Evolutionary conservation across 2,888 invertebrate genomes (phyloP).

Genomic region (Drosophila monieri): DNA sequence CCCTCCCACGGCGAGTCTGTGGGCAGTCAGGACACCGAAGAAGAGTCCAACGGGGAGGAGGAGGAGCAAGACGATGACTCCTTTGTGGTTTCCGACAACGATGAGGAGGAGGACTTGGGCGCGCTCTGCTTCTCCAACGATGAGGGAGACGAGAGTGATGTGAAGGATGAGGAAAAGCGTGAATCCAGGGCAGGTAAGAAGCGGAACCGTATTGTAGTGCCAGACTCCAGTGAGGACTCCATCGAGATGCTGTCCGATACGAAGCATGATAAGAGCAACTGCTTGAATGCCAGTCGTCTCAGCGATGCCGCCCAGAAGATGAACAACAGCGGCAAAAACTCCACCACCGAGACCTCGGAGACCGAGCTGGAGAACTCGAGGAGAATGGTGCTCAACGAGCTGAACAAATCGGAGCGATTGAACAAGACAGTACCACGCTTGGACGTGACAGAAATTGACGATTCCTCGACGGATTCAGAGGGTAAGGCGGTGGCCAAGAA

Average conservation of each 20-base stretch:
- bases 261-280: constrained; percentile 17
- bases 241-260: constrained; percentile 4
- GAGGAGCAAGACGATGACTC: constrained; percentile 85
- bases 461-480: constrained; percentile 7
- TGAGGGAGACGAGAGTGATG: constrained; percentile 31
- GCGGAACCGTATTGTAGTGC: constrained; percentile 52
- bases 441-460: constrained; percentile 21
- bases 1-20: constrained; percentile 85
- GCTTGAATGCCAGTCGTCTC: constrained; percentile 41
- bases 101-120: constrained; percentile 29
- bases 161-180: neutral
- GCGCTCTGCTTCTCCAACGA: constrained; percentile 49
- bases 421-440: constrained; percentile 54
- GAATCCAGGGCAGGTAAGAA: constrained; percentile 15
- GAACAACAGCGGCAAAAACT: constrained; percentile 17
- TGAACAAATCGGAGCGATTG: constrained; percentile 49
- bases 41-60: constrained; percentile 83
- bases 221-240: constrained; percentile 40
- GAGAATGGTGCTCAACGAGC: constrained; percentile 33
- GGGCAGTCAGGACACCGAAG: constrained; percentile 84
- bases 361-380: constrained; percentile 35
- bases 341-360: constrained; percentile 1
- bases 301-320: constrained; percentile 50
- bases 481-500: neutral
- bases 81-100: constrained; percentile 85